phyloP scores from a whole-genome alignment of 2,113 vertebrate genomes.

The Heptranchias perlo region DNA sequence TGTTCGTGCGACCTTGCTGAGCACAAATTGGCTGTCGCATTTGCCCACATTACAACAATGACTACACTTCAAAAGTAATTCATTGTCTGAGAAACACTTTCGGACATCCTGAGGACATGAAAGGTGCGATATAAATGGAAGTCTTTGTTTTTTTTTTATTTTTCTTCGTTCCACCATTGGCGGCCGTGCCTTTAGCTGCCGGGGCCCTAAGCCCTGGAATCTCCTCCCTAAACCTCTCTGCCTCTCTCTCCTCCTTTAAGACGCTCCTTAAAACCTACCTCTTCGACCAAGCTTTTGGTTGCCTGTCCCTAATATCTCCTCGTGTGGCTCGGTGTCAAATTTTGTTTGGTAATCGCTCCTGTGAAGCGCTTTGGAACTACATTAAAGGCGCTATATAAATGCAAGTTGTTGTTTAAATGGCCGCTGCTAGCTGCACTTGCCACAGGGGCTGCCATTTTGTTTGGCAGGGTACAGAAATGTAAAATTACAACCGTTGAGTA shows the following conservation, averaged over 20 bases:
- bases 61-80: not conserved
- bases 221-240: not conserved
- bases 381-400: no score
- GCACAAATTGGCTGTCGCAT: not conserved
- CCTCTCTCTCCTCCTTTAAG: not conserved
- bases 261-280: not conserved
- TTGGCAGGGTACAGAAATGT: not conserved
- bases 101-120: not conserved
- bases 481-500: not conserved
- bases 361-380: not conserved
- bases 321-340: no score
- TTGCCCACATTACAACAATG: not conserved
- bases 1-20: not conserved
- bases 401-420: not conserved
- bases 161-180: not conserved
- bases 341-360: not conserved
- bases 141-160: not conserved
- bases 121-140: not conserved
- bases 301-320: not conserved
- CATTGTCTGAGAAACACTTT: not conserved
- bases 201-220: not conserved
- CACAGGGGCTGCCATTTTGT: not conserved
- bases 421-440: not conserved
- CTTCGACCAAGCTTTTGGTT: not conserved
- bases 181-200: not conserved